A percentile compares a stretch with the other conserved stretches of the same genome.
phyloP scores from a whole-genome alignment of 2,113 vertebrate species.

The Dipodomys ordii region DNA sequence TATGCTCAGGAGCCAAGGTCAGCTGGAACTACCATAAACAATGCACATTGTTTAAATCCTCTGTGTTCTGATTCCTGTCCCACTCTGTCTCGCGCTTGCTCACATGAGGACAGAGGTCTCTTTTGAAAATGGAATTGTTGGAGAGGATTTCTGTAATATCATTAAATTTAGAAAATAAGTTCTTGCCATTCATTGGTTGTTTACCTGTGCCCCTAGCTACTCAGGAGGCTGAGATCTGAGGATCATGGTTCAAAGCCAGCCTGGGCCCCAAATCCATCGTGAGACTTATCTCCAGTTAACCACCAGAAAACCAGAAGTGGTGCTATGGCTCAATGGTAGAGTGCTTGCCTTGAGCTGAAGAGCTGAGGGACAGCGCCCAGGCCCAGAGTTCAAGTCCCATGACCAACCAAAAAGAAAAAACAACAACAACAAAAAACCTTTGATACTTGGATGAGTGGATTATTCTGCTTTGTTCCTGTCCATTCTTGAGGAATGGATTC shows the following conservation, averaged over 20 bases:
- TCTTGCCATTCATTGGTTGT: too few relatives aligned
- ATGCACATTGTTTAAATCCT: too few relatives aligned
- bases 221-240: too few relatives aligned
- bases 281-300: too few relatives aligned
- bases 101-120: neutral
- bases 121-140: neutral
- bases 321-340: too few relatives aligned
- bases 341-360: too few relatives aligned
- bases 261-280: too few relatives aligned
- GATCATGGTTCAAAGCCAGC: too few relatives aligned
- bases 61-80: neutral
- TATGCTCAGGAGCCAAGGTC: fast-evolving
- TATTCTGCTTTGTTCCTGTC: neutral
- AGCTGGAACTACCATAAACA: fast-evolving
- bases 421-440: neutral
- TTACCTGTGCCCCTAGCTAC: too few relatives aligned
- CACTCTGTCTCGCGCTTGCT: fast-evolving
- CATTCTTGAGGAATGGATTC: neutral
- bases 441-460: neutral
- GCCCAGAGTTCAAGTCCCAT: too few relatives aligned
- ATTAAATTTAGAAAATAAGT: neutral
- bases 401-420: neutral
- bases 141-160: neutral
- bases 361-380: too few relatives aligned
- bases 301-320: too few relatives aligned